Base-by-base conservation (phyloP, 1,140 invertebrate species). In the Caenorhabditis latens region DNA sequence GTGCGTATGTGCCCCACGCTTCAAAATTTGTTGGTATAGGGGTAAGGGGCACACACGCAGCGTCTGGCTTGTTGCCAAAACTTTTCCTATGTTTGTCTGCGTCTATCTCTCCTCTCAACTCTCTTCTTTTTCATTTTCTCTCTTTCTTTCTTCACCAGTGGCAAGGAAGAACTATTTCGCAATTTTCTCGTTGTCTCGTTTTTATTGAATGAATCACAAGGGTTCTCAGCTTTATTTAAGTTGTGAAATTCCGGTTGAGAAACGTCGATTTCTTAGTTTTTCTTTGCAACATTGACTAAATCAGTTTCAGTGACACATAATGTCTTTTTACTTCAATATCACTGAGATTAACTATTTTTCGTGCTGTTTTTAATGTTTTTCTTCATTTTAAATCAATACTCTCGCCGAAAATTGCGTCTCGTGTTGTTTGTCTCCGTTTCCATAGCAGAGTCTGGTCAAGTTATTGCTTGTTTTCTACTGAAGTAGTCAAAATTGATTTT, bases 21-120 rank as follows among this genome's bases (percentile, higher is more conserved):
- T 79, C n/a, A 79, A 79, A 79, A 50, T 79, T 14, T 43, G 13
- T 50, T 79, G 71, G 2, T 79, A 79, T 79, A 79, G 71, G 71
- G 19, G 71, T 24, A 42, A 53, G 46, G 71, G 71, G 71, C 71
- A 79, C 71, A 79, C 40, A 79, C 71, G 71, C 61, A 53, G 57
- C n/a, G 4, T 2, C 48, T 84, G 58, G 58, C 84, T 19, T 53
- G 13, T 11, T 84, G 84, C 83, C 83, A 84, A 57, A n/a, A 46
- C 21, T 16, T 50, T 79, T 50, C 21, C 71, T 79, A 11, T n/a
- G n/a, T 14, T 24, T 40, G 11, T 19, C 65, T 71, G 40, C 42
- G 65, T 71, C 48, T 83, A 46, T 7, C n/a, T 32, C 4, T 3
- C 48, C 71, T 16, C 8, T 24, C 43, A 24, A 58, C 16, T 32